Percentiles rank a stretch among this genome's conserved stretches.
These are phyloP conservation scores for Chaitophorus viminalis DNA, from an alignment of 2,888 invertebrate species.

Conservation along the genomic window DNA sequence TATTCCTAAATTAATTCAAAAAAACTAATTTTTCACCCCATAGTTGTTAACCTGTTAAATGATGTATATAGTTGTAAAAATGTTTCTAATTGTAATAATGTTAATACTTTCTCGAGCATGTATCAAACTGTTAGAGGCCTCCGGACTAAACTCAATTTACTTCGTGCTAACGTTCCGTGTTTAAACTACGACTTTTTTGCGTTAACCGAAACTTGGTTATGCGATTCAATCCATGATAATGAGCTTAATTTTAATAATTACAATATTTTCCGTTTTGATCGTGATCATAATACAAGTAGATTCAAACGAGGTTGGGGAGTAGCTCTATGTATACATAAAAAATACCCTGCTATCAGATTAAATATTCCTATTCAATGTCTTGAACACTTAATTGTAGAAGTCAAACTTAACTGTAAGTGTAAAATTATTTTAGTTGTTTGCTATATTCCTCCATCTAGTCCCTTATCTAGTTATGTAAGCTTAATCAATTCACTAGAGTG, in stretches of 20 bases:
- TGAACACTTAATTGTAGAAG: conserved; percentile 12
- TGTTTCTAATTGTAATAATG: conserved; percentile 5
- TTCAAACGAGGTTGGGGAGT: not conserved
- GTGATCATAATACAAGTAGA: not conserved
- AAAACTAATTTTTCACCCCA: too few species aligned
- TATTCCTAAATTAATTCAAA: too few species aligned
- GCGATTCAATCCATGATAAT: not conserved
- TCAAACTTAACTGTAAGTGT: not conserved
- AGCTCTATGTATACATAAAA: not conserved
- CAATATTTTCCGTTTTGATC: not conserved
- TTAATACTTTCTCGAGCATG: not conserved
- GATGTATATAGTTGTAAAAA: not conserved
- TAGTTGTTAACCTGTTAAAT: not conserved
- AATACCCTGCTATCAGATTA: not conserved
- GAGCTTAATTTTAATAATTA: not conserved
- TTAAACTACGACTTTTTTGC: conserved; percentile 22
- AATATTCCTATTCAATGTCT: not conserved
- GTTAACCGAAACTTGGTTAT: not conserved
- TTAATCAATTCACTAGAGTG: not conserved
- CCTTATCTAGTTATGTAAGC: conserved; percentile 2
- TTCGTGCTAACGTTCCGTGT: conserved; percentile 12
- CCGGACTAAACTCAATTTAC: not conserved
- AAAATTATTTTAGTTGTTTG: conserved; percentile 1
- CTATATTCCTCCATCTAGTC: not conserved
- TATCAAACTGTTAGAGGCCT: conserved; percentile 21